These are phyloP conservation scores for Sarcoramphus papa DNA, from an alignment of 2,797 vertebrate genomes.

Conservation along the genomic window DNA sequence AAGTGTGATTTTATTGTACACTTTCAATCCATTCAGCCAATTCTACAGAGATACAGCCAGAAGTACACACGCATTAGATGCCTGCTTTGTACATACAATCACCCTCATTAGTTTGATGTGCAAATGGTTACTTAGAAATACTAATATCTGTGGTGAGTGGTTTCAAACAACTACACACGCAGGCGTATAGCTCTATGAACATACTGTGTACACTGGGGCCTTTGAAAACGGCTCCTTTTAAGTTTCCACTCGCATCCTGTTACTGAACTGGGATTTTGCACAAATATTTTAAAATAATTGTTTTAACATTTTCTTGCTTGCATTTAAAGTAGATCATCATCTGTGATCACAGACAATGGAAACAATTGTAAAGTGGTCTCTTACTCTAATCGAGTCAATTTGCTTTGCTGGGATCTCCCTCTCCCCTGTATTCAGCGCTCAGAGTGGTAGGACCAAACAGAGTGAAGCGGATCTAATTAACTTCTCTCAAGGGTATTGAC, in stretches of 20 bases:
- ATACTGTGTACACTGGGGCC: neutral
- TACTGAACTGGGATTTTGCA: neutral
- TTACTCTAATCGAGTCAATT: conserved; percentile 33
- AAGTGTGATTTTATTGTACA: neutral
- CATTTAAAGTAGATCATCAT: conserved; percentile 32
- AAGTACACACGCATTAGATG: rapidly evolving
- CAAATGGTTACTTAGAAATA: neutral
- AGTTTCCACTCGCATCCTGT: neutral
- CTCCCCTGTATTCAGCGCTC: conserved; percentile 14
- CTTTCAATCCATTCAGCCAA: neutral
- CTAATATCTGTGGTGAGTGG: neutral
- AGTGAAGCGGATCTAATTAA: conserved; percentile 66
- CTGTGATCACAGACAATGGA: conserved; percentile 19
- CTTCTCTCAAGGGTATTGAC: conserved; percentile 63
- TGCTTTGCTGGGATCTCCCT: conserved; percentile 62
- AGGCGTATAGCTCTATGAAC: neutral
- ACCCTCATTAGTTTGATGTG: neutral
- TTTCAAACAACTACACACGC: neutral
- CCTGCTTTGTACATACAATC: neutral
- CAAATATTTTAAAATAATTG: conserved; percentile 8
- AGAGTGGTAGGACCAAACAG: conserved; percentile 37
- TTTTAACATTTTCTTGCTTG: conserved; percentile 4
- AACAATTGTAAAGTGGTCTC: neutral
- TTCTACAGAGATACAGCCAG: neutral
- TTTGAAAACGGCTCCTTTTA: neutral